Evolutionary conservation across 2,888 invertebrate species (phyloP).

Genomic region (Odontomyia ornata): DNA sequence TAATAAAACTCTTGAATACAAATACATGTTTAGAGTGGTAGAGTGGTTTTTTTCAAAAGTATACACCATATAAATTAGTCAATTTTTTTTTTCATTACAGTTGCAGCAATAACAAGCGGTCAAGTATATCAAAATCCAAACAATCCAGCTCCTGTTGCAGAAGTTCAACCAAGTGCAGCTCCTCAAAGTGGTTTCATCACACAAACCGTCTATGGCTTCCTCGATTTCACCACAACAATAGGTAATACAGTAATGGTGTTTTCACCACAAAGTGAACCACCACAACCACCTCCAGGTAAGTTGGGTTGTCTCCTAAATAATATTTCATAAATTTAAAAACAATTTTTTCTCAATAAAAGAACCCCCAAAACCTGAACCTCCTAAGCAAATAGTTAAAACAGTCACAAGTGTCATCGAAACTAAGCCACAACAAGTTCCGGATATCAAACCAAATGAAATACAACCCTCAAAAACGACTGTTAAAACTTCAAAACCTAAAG

Average conservation of each 20-base stretch:
- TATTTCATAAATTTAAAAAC: background rate
- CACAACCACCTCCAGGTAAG: conserved; percentile 74
- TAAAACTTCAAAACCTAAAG: conserved; percentile 46
- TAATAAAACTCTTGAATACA: too few species aligned
- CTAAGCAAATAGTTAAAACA: conserved; percentile 46
- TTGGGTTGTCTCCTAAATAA: background rate
- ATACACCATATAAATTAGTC: too few species aligned
- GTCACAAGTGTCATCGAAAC: conserved; percentile 53
- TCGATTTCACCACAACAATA: conserved; percentile 93
- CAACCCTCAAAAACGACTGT: conserved; percentile 51
- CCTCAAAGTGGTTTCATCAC: conserved; percentile 69
- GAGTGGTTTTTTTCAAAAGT: too few species aligned
- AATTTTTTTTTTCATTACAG: too few species aligned
- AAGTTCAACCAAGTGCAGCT: conserved; percentile 39
- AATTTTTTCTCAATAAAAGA: background rate
- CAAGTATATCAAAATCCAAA: conserved; percentile 49
- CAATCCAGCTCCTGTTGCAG: conserved; percentile 32
- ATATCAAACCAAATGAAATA: conserved; percentile 49
- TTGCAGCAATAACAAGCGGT: conserved; percentile 13
- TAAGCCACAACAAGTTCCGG: conserved; percentile 49
- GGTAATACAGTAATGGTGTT: conserved; percentile 95
- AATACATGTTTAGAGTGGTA: too few species aligned
- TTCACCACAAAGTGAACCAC: conserved; percentile 84
- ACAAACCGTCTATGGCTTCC: conserved; percentile 92
- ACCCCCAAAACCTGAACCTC: conserved; percentile 44